Conservation (phyloP, 2,797 vertebrate species). For the Borostomias antarcticus region DNA sequence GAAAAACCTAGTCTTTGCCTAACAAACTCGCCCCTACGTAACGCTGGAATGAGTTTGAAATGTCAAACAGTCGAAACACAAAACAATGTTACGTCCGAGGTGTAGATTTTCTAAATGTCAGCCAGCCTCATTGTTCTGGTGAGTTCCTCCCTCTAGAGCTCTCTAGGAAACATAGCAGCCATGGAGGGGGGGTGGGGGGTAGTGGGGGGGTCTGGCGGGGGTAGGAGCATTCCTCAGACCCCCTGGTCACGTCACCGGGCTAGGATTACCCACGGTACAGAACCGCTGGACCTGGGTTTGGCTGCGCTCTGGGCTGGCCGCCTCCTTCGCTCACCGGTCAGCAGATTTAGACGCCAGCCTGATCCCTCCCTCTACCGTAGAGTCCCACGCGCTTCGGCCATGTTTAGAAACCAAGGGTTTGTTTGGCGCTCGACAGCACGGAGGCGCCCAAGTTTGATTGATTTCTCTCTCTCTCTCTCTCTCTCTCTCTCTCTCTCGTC, state of each 20-base stretch:
- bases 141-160: background rate
- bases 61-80: constrained; percentile 18
- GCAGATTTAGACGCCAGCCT: no score
- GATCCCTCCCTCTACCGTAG: no score
- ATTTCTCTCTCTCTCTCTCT: no score
- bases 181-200: constrained; percentile 5
- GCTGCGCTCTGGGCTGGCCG: background rate
- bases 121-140: background rate
- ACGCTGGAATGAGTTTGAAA: constrained; percentile 19
- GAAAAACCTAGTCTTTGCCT: constrained; percentile 27
- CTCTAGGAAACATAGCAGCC: constrained; percentile 20
- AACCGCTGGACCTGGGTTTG: background rate
- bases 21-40: constrained; percentile 9
- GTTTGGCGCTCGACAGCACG: no score
- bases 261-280: constrained; percentile 1
- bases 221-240: constrained; percentile 32
- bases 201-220: constrained; percentile 10
- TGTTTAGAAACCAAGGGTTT: no score
- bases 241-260: background rate
- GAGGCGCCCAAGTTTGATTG: no score
- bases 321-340: background rate
- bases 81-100: background rate
- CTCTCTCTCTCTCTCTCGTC: no score
- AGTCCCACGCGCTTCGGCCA: no score
- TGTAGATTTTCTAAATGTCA: background rate